Evolutionary conservation across 2,797 vertebrate genomes (phyloP), one percentile per base, ranked within the genome.

Genomic region (Aldrovandia affinis): DNA sequence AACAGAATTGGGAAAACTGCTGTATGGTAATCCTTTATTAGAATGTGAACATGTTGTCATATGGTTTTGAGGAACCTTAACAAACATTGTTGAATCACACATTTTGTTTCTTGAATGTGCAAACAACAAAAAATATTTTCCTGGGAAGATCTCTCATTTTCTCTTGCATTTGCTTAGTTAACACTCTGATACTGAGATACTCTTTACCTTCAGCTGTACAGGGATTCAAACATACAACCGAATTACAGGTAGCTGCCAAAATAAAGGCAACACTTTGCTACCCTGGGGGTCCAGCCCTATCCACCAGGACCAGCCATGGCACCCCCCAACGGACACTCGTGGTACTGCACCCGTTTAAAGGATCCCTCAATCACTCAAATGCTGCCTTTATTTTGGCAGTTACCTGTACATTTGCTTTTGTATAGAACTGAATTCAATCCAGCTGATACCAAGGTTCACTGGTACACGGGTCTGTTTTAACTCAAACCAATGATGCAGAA

Each of bases 1-100:
- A 80, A 80, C 30, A 79, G 44, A 80, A 52, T 80, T 30, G 78
- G 68, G 52, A 54, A 80, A 54, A 28, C 63, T 65, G 63, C 28
- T 65, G 63, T 65, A 20, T 36, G 12, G 20, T 25, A 39, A 65
- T 70, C 3, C 6, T 70, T 70, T 70, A 14, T 70, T 14, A 57
- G 68, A 70, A 70, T 18, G 33, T 39, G 3, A 70, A 70, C 18
- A 36, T 65, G 33, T 65, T 65, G 63, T 33, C 8, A n/a, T 3
- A 22, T 22, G 25, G 57, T 61, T 61, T 61, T 25, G 57, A 57
- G 57, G n/a, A 61, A 61, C 22, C 0, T 25, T 61, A n/a, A n/a
- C 20, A 25, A 6, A 61, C 20, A 61, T 22, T 22, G 25, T n/a
- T 6, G 55, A 57, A 57, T 3, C 55, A 57, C 55, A 57, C 14